Base-by-base conservation (phyloP, 2,888 invertebrate genomes). In the Furcula furcula region DNA sequence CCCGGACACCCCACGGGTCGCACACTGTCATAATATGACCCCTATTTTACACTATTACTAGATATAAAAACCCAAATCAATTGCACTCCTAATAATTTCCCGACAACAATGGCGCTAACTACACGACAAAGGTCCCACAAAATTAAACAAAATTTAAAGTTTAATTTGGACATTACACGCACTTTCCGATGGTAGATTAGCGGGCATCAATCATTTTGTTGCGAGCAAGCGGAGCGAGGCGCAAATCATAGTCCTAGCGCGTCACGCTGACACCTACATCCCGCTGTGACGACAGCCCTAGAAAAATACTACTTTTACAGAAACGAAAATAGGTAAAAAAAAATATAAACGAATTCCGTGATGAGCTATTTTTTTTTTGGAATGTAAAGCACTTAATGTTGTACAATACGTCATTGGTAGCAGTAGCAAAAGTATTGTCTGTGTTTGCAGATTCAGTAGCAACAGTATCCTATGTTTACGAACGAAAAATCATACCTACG, bases 161-260 rank as follows among this genome's bases (percentile, higher is more conserved):
- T 62, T 63, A 67, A 70, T 63, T 68, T 65, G 64, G 64, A 65
- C 73, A 74, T 80, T 78, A 80, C 74, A 57, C 55, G 74, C 72
- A 65, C 65, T 71, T 73, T 69, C 68, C 57, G 76, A 73, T 76
- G 61, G 70, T 58, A 82, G 84, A 83, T 84, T 82, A 76, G 76
- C 66, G 55, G 53, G 51, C 76, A 76, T 78, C 78, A 78, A 74
- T 82, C 79, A 76, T 81, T n/a, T 79, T 81, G 84, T 80, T 64
- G 69, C 54, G 51, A 47, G 78, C 78, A 79, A 83, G 76, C 84
- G 79, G 73, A 85, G 67, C 87, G 80, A 59, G 77, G 79, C 67
- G 77, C 76, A 86, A 88, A 88, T 87, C 85, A 88, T 85, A 87
- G 87, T 83, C 72, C 65, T 67, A 62, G 57, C 73, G 65, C 74